These are phyloP conservation scores for Autographa pulchrina DNA, from an alignment of 2,888 invertebrate genomes.

Conservation along the genomic window DNA sequence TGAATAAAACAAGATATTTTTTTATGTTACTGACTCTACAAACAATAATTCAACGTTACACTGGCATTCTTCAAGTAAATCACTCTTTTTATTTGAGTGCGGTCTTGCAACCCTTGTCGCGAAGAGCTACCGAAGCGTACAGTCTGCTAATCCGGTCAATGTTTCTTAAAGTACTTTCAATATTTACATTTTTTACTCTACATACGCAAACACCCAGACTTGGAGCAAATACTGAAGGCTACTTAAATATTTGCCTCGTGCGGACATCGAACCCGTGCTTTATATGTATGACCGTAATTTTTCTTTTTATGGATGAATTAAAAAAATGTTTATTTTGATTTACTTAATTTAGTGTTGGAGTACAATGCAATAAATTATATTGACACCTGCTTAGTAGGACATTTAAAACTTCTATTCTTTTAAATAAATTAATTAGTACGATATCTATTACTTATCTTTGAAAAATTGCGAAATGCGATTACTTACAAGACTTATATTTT, in stretches of 20 bases:
- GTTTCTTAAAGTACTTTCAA: not conserved
- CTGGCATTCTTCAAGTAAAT: not conserved
- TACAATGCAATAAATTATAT: not conserved
- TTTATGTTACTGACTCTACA: not conserved
- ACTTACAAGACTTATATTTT: slow-evolving; percentile 28
- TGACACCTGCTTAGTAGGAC: not conserved
- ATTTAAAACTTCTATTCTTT: no score
- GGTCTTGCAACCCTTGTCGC: slow-evolving; percentile 1
- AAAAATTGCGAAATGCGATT: slow-evolving; percentile 24
- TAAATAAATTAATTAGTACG: no score
- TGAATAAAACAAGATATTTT: no score
- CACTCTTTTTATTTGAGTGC: not conserved
- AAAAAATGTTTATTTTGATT: not conserved
- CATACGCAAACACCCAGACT: not conserved
- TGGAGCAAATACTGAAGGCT: not conserved
- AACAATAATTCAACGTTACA: not conserved
- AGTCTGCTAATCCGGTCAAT: slow-evolving; percentile 1
- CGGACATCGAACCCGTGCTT: not conserved
- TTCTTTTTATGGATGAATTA: not conserved
- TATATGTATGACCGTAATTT: not conserved
- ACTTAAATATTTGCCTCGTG: not conserved
- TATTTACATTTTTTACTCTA: not conserved
- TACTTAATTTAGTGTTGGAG: not conserved
- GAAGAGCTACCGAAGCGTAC: not conserved
- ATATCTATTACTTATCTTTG: not conserved